These are phyloP conservation scores for Psylliodes chrysocephalus DNA, from an alignment of 2,888 invertebrate genomes.

Conservation along the genomic window DNA sequence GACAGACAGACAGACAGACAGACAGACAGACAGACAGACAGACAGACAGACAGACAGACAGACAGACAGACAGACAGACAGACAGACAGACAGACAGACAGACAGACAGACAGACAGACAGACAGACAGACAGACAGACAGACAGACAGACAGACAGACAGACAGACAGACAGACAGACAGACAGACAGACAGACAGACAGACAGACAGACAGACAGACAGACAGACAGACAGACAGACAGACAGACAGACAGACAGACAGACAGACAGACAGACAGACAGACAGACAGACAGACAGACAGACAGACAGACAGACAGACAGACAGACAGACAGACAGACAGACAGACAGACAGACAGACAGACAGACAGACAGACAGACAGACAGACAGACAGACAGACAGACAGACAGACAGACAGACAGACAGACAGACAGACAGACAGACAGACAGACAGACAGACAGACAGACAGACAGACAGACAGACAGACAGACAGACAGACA, in stretches of 20 bases:
- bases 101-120: conserved; percentile 33
- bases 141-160: conserved; percentile 33
- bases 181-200: conserved; percentile 32
- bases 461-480: neutral
- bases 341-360: conserved; percentile 20
- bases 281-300: conserved; percentile 24
- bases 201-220: conserved; percentile 32
- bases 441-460: neutral
- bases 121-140: conserved; percentile 32
- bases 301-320: conserved; percentile 24
- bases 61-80: conserved; percentile 33
- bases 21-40: conserved; percentile 33
- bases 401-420: neutral
- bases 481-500: neutral
- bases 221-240: conserved; percentile 32
- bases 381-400: conserved; percentile 4
- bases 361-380: conserved; percentile 7
- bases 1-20: conserved; percentile 32
- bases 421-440: neutral
- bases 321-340: conserved; percentile 23
- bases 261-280: conserved; percentile 20
- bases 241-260: conserved; percentile 20
- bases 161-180: conserved; percentile 32
- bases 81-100: conserved; percentile 32
- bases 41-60: conserved; percentile 32